A percentile compares a stretch with the other conserved stretches of the same genome.
These are phyloP conservation scores for Cataglyphis cursor DNA, from an alignment of 2,888 invertebrate species.

Conservation along the genomic window DNA sequence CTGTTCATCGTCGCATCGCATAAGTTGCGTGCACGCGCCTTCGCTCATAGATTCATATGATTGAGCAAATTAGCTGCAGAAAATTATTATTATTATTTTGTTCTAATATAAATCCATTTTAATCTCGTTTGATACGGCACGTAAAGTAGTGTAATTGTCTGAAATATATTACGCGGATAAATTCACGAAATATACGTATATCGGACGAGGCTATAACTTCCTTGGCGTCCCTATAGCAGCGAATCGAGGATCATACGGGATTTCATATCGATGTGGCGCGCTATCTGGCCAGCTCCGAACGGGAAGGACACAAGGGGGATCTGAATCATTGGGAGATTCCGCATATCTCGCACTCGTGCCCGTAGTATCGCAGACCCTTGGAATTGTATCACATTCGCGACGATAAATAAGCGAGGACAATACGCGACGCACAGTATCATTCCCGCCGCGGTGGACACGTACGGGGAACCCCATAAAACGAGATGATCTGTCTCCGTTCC, in stretches of 20 bases:
- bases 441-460: constrained; percentile 62
- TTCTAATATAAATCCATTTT: constrained; percentile 11
- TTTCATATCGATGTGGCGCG: constrained; percentile 54
- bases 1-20: neutral
- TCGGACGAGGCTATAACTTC: constrained; percentile 33
- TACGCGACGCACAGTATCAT: constrained; percentile 64
- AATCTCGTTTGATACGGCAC: neutral
- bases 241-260: constrained; percentile 49
- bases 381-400: constrained; percentile 70
- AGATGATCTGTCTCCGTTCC: constrained; percentile 65
- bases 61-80: neutral
- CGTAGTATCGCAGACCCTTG: constrained; percentile 39
- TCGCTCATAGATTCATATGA: neutral
- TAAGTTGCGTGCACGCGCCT: neutral
- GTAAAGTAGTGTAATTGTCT: neutral
- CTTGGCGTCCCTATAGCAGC: constrained; percentile 16
- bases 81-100: constrained; percentile 7
- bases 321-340: constrained; percentile 55
- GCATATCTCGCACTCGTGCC: constrained; percentile 48
- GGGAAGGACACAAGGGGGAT: constrained; percentile 43
- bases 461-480: constrained; percentile 68
- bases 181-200: constrained; percentile 27
- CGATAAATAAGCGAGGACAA: constrained; percentile 78
- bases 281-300: constrained; percentile 47
- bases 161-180: constrained; percentile 33